These are phyloP conservation scores for Micrasema longulum DNA, from an alignment of 1,140 invertebrate genomes.

Conservation along the genomic window DNA sequence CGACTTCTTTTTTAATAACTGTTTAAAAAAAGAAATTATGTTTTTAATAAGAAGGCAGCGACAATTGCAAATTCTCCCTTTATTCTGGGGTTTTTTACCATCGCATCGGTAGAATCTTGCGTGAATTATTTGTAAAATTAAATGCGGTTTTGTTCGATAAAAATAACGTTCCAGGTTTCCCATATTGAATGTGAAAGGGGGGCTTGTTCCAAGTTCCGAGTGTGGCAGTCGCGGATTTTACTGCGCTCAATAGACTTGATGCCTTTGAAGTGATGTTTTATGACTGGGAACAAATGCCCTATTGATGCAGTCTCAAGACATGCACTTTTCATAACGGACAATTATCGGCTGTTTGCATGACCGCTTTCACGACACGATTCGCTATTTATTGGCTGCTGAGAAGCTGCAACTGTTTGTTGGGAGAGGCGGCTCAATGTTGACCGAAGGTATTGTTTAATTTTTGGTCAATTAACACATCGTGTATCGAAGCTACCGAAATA, in stretches of 20 bases:
- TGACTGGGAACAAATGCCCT: conserved; percentile 9
- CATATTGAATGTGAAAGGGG: background rate
- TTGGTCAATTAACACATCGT: too few relatives aligned
- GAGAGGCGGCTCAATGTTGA: conserved; percentile 13
- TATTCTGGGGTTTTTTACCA: too few relatives aligned
- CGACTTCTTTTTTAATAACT: too few relatives aligned
- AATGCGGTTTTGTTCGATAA: too few relatives aligned
- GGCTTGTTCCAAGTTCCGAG: conserved; percentile 1
- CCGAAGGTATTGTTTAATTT: background rate
- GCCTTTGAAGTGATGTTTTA: conserved; percentile 19
- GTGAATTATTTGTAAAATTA: too few relatives aligned
- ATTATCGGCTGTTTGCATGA: conserved; percentile 26
- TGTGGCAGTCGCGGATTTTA: background rate
- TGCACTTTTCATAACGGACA: conserved; percentile 32
- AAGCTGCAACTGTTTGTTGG: background rate
- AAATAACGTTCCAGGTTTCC: too few relatives aligned
- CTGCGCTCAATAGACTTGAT: background rate
- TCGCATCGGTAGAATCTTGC: too few relatives aligned
- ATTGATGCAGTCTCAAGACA: conserved; percentile 22
- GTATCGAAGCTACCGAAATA: too few relatives aligned
- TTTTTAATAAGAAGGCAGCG: too few relatives aligned
- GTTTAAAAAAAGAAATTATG: too few relatives aligned
- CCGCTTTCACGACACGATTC: conserved; percentile 30
- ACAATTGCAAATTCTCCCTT: too few relatives aligned
- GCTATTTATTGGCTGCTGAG: conserved; percentile 18